Base-by-base conservation (phyloP, 2,113 vertebrate genomes). In the Neotoma lepida region DNA sequence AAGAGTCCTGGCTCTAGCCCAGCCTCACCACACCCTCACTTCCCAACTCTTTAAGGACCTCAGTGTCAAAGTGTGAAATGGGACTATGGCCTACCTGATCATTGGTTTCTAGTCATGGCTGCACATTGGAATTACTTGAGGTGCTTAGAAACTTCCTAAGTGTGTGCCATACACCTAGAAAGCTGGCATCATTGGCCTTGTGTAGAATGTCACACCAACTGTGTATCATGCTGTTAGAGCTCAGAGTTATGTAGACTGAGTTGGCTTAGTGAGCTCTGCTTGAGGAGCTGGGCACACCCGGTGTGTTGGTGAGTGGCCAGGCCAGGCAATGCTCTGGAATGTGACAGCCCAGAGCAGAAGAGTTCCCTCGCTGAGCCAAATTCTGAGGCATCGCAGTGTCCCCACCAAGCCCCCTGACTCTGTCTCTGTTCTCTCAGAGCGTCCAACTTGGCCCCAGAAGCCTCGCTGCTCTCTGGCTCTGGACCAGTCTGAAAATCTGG, bases 391-490 rank as follows among this genome's bases (percentile, higher is more conserved):
- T 41, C 12, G 20, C 6, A 4, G n/a, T 10, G 0, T 6, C 4
- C 17, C 22, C 33, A 9, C 20, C 9, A 9, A 4, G 80, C 9
- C 26, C n/a, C 80, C 35, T 70, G 44, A 93, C 0, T 1, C 30
- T 1, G 2, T 91, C 56, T 58, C 90, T 93, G 58, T 90, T 56
- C 17, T 91, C 49, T 33, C 80, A 97, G 98, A 97, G 78, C 4
- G 0, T 30, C 89, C 86, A 71, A 91, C 54, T 6, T 30, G 2
- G 39, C n/a, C n/a, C 91, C 95, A 66, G 58, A 96, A 95, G 63
- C 86, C 74, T 61, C 94, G 92, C 30, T 90, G 93, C 13, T 96
- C n/a, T 74, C 95, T 98, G 93, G 41, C 70, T 63, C 68, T 97
- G n/a, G 88, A 73, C 28, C 90, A 82, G 30, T 26, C 66, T 61